Evolutionary conservation across 1,140 invertebrate genomes (phyloP).

Genomic region (Papilio dardanus): DNA sequence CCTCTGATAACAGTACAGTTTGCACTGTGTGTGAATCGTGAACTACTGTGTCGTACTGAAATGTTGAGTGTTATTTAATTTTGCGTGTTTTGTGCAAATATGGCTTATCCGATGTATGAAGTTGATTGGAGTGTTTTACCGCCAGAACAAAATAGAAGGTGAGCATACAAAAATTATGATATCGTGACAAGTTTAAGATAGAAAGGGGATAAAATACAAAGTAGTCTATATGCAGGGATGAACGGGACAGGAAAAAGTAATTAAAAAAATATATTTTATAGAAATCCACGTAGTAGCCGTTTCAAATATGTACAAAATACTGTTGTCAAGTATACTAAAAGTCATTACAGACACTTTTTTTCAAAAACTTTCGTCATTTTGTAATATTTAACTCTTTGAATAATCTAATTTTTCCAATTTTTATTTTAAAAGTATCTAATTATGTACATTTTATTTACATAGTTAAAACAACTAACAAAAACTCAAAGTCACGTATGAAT

Average conservation of each 20-base stretch:
- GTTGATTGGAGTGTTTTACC: slow-evolving; percentile 91
- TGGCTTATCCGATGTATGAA: slow-evolving; percentile 85
- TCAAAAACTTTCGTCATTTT: not conserved
- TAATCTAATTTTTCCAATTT: not conserved
- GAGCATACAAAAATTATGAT: slow-evolving; percentile 52
- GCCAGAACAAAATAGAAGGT: slow-evolving; percentile 92
- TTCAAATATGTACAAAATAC: slow-evolving; percentile 38
- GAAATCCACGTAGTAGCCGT: slow-evolving; percentile 39
- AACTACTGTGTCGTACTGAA: slow-evolving; percentile 67
- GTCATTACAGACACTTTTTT: slow-evolving; percentile 35
- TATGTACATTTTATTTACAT: slow-evolving; percentile 16
- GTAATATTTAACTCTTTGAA: not conserved
- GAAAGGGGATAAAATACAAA: not conserved
- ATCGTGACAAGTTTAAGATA: not conserved
- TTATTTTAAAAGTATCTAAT: slow-evolving; percentile 6
- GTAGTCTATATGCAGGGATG: not conserved
- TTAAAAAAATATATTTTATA: slow-evolving; percentile 23
- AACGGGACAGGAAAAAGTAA: not conserved
- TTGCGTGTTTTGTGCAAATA: slow-evolving; percentile 55
- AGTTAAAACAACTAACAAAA: slow-evolving; percentile 36
- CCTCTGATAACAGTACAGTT: slow-evolving; percentile 77
- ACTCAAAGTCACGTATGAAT: slow-evolving; percentile 63
- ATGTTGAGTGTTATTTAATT: slow-evolving; percentile 65
- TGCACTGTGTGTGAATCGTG: slow-evolving; percentile 58
- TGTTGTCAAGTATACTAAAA: slow-evolving; percentile 12